These are phyloP conservation scores for Caenorhabditis imperialis DNA, from an alignment of 2,888 invertebrate genomes.

Conservation along the genomic window DNA sequence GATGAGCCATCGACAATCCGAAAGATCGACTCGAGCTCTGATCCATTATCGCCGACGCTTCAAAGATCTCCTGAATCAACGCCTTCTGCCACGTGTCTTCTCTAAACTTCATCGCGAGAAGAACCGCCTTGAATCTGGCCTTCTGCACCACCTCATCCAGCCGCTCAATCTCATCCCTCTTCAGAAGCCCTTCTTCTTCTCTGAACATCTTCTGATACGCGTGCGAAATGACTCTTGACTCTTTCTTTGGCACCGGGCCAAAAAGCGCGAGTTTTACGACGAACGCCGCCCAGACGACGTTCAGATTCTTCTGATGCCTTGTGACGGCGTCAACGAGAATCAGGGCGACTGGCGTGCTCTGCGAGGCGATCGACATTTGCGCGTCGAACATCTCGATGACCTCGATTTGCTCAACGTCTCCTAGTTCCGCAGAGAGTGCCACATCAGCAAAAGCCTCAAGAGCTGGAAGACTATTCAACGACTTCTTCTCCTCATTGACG, in stretches of 20 bases:
- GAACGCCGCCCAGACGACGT: conserved; percentile 40
- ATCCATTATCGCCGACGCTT: conserved; percentile 49
- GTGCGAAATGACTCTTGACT: conserved; percentile 39
- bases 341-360: conserved; percentile 57
- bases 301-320: conserved; percentile 20
- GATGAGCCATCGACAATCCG: conserved; percentile 71
- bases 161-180: conserved; percentile 38
- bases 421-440: conserved; percentile 11
- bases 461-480: conserved; percentile 60
- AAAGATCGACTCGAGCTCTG: conserved; percentile 66
- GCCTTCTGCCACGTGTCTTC: conserved; percentile 17
- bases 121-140: conserved; percentile 48
- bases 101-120: conserved; percentile 27
- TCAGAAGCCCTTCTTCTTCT: conserved; percentile 6
- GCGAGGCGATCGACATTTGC: conserved; percentile 46
- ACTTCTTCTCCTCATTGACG: conserved; percentile 67
- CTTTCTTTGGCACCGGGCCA: conserved; percentile 69
- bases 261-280: conserved; percentile 58
- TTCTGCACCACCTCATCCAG: conserved; percentile 58
- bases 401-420: no score
- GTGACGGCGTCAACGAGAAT: conserved; percentile 50
- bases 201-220: conserved; percentile 36
- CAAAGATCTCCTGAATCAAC: conserved; percentile 37
- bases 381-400: conserved; percentile 29
- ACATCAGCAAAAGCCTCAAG: conserved; percentile 52